phyloP scores from a whole-genome alignment of 2,888 invertebrate genomes.

The Sarcophaga variegata region DNA sequence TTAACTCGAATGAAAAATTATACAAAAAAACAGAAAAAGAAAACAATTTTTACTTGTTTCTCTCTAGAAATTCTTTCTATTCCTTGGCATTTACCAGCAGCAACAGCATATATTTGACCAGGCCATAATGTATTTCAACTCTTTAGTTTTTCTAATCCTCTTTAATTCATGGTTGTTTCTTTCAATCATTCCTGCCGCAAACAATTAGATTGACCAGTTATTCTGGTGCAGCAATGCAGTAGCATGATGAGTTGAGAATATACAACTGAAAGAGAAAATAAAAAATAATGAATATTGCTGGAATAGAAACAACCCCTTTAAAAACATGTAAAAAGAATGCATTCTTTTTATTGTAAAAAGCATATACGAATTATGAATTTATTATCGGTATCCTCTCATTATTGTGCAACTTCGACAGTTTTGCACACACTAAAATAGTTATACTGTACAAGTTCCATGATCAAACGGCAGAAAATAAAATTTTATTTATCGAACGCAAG shows the following conservation, averaged over 20 bases:
- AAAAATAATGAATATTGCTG: too few species aligned
- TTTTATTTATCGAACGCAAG: too few species aligned
- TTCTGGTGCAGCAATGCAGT: background rate
- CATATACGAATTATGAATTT: too few species aligned
- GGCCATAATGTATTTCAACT: slow-evolving; percentile 1
- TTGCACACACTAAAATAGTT: too few species aligned
- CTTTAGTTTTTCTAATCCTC: background rate
- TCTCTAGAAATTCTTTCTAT: background rate
- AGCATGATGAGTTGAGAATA: background rate
- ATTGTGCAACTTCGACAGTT: too few species aligned
- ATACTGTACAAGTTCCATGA: too few species aligned
- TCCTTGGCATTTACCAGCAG: slow-evolving; percentile 14
- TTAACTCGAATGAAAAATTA: slow-evolving; percentile 63
- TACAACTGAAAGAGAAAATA: too few species aligned
- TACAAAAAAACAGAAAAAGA: slow-evolving; percentile 12
- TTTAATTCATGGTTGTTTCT: background rate
- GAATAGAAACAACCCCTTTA: too few species aligned
- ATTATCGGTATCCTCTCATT: too few species aligned
- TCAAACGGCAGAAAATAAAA: too few species aligned
- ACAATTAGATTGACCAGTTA: slow-evolving; percentile 32
- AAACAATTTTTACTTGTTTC: background rate
- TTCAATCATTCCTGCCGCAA: background rate
- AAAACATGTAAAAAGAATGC: too few species aligned
- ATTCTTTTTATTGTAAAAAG: too few species aligned
- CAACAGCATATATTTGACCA: slow-evolving; percentile 58